These are phyloP conservation scores for Scelioninae gen. 2 DNA, from an alignment of 2,888 invertebrate genomes.

Conservation along the genomic window DNA sequence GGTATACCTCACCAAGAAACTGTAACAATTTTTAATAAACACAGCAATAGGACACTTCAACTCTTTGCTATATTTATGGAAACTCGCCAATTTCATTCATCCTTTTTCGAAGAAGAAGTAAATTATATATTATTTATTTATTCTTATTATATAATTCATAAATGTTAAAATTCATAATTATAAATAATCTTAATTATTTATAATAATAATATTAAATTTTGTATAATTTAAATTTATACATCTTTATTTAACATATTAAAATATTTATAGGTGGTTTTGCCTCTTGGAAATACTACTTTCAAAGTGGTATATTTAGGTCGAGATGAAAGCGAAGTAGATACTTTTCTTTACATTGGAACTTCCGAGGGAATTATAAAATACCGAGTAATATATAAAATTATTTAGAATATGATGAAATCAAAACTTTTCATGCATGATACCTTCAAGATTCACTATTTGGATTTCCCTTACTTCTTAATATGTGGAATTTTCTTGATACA, in stretches of 20 bases:
- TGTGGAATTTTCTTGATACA: too few species aligned
- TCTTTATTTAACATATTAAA: too few species aligned
- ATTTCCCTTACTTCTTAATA: too few species aligned
- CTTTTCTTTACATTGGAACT: constrained; percentile 94
- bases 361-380: constrained; percentile 94
- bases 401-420: constrained; percentile 8
- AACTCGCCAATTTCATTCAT: constrained; percentile 80
- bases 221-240: not conserved
- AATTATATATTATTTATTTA: constrained; percentile 52
- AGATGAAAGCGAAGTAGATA: constrained; percentile 90
- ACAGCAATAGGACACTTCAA: constrained; percentile 90
- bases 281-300: constrained; percentile 94
- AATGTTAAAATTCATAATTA: too few species aligned
- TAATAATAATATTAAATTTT: not conserved
- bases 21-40: constrained; percentile 92
- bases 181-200: too few species aligned
- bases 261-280: constrained; percentile 84
- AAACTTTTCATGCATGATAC: not conserved
- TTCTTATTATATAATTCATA: constrained; percentile 12
- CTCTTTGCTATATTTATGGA: constrained; percentile 96
- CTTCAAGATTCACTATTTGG: constrained; percentile 1
- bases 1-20: constrained; percentile 91
- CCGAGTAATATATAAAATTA: constrained; percentile 77
- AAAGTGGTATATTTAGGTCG: constrained; percentile 97
- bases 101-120: constrained; percentile 97